phyloP scores from a whole-genome alignment of 2,797 vertebrate genomes.

The Muraenolepis orangiensis region DNA sequence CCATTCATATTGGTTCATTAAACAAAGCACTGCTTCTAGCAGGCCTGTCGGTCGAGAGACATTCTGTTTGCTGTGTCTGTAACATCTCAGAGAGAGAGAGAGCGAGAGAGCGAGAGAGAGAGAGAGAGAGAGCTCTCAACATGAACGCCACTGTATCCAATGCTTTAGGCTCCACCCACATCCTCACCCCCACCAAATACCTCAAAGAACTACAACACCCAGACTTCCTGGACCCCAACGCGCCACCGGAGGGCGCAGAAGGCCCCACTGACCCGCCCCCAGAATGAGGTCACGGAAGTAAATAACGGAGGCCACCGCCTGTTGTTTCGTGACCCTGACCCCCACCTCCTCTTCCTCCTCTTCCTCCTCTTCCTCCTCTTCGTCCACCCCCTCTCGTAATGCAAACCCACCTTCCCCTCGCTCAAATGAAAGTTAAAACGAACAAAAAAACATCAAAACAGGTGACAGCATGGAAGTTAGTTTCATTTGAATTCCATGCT shows the following conservation, averaged over 20 bases:
- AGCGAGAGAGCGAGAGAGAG: not conserved
- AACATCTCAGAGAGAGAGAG: not conserved
- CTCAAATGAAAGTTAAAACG: too few relatives aligned
- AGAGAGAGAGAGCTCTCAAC: not conserved
- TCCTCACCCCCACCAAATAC: conserved; percentile 92
- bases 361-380: not conserved
- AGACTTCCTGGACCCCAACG: conserved; percentile 94
- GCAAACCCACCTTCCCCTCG: not conserved
- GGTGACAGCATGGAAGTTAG: too few relatives aligned
- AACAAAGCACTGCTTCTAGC: not conserved
- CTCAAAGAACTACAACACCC: conserved; percentile 95
- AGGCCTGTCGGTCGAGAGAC: not conserved
- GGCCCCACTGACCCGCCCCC: conserved; percentile 63
- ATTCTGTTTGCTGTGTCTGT: not conserved
- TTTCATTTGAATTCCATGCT: not conserved
- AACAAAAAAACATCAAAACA: too few relatives aligned
- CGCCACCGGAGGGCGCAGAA: conserved; percentile 75
- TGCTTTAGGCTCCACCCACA: conserved; percentile 90
- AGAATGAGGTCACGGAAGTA: conserved; percentile 60
- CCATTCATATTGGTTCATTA: not conserved
- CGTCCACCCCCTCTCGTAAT: too few relatives aligned
- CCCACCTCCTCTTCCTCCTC: not conserved
- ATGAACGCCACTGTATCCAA: not conserved
- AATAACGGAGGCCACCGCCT: conserved; percentile 14
- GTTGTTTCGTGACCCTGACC: conserved; percentile 11